phyloP scores from a whole-genome alignment of 2,797 vertebrate genomes.

The Rhyacichthys aspro region DNA sequence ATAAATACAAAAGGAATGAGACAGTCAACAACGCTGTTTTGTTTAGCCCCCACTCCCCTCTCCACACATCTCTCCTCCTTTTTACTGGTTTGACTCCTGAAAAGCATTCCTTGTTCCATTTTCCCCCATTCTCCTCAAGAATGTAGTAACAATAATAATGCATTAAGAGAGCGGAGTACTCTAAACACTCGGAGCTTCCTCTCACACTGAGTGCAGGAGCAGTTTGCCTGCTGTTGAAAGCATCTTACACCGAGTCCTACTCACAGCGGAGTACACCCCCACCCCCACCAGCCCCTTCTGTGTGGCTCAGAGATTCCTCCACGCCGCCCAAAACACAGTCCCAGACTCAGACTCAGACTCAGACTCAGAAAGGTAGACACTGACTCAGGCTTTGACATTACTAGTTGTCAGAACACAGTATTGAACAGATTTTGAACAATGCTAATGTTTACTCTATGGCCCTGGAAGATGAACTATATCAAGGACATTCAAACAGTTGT shows the following conservation, averaged over 20 bases:
- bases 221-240: slow-evolving; percentile 79
- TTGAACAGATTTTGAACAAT: too few species aligned
- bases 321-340: neutral
- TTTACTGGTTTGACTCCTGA: slow-evolving; percentile 64
- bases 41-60: slow-evolving; percentile 38
- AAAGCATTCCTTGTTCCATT: slow-evolving; percentile 76
- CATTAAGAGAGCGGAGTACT: slow-evolving; percentile 80
- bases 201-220: slow-evolving; percentile 80
- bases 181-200: slow-evolving; percentile 79
- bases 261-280: slow-evolving; percentile 47
- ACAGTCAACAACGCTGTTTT: slow-evolving; percentile 42
- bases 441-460: too few species aligned
- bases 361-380: too few species aligned
- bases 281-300: neutral
- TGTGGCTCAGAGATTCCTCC: neutral
- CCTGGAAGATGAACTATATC: too few species aligned
- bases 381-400: too few species aligned
- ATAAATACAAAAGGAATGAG: slow-evolving; percentile 53
- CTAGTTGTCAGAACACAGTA: too few species aligned
- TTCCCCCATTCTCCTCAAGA: slow-evolving; percentile 73
- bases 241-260: slow-evolving; percentile 73
- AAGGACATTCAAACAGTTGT: too few species aligned
- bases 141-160: slow-evolving; percentile 84
- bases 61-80: slow-evolving; percentile 32
- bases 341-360: neutral